phyloP scores from a whole-genome alignment of 2,113 vertebrate species.

The Triplophysa rosa region DNA sequence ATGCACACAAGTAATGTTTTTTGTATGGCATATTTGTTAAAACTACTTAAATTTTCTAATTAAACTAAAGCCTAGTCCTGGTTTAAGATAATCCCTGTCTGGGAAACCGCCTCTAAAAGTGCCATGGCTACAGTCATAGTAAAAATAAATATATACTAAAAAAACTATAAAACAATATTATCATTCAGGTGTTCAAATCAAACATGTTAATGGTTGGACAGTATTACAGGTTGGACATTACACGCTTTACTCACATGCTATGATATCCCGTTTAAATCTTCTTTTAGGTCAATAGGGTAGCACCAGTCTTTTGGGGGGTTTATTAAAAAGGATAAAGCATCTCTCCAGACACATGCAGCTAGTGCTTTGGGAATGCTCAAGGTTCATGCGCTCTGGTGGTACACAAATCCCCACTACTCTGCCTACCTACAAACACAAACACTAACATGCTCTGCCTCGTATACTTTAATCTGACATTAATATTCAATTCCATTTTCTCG shows the following conservation, averaged over 20 bases:
- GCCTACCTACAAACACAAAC: neutral
- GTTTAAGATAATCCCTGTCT: too few relatives aligned
- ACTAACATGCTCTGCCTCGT: neutral
- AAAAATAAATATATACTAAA: too few relatives aligned
- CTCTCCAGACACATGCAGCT: conserved; percentile 63
- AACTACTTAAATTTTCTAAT: too few relatives aligned
- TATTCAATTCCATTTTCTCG: neutral
- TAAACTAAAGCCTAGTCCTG: too few relatives aligned
- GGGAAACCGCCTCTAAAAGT: too few relatives aligned
- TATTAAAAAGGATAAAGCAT: conserved; percentile 76
- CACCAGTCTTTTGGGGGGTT: conserved; percentile 71
- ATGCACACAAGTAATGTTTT: too few relatives aligned
- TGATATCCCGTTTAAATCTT: conserved; percentile 34
- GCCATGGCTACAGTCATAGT: too few relatives aligned
- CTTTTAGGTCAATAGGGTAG: conserved; percentile 63
- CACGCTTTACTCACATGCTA: neutral
- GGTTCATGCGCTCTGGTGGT: neutral
- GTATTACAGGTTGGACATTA: conserved; percentile 52
- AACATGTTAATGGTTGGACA: neutral
- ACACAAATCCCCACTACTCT: conserved; percentile 1
- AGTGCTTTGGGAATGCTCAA: conserved; percentile 15
- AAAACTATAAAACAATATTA: neutral
- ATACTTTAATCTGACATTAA: neutral
- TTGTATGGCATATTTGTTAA: too few relatives aligned
- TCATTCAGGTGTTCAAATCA: neutral